phyloP scores from a whole-genome alignment of 2,797 vertebrate species.

The Craterocephalus amniculus region DNA sequence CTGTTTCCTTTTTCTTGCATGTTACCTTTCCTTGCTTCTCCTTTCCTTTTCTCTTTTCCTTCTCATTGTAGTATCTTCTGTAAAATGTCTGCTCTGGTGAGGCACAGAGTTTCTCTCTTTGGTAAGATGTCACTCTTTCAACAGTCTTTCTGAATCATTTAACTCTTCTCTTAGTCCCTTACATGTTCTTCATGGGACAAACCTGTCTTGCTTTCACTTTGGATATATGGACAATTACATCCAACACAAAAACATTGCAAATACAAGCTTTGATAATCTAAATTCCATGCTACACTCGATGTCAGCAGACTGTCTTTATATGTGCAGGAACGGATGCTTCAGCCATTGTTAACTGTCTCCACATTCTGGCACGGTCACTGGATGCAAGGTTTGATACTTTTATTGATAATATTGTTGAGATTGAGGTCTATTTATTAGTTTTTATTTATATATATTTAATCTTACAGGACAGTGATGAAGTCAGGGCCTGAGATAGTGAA shows the following conservation, averaged over 20 bases:
- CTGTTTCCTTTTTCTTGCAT: constrained; percentile 25
- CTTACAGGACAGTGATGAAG: constrained; percentile 93
- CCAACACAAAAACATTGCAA: background rate
- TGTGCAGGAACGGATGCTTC: constrained; percentile 89
- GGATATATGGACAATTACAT: background rate
- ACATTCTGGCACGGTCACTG: constrained; percentile 92
- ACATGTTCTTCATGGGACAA: background rate
- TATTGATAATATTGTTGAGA: background rate
- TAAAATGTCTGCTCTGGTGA: constrained; percentile 94
- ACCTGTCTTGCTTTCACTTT: background rate
- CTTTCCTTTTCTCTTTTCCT: constrained; percentile 46
- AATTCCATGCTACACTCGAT: background rate
- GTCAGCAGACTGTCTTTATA: constrained; percentile 28
- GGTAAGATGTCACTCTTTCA: constrained; percentile 83
- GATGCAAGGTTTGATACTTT: constrained; percentile 87
- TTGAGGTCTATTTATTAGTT: background rate
- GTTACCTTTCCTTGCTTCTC: constrained; percentile 29
- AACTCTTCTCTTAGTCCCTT: constrained; percentile 27
- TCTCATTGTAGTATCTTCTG: constrained; percentile 89
- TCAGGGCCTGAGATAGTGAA: constrained; percentile 96
- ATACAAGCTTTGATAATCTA: background rate
- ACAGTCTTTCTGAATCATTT: constrained; percentile 12
- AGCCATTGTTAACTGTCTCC: constrained; percentile 94
- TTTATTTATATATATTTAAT: background rate
- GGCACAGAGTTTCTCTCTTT: constrained; percentile 94